A percentile compares a stretch with the other conserved stretches of the same genome.
These are phyloP conservation scores for Protobothrops flavoviridis DNA, from an alignment of 2,113 vertebrate species.

Conservation along the genomic window DNA sequence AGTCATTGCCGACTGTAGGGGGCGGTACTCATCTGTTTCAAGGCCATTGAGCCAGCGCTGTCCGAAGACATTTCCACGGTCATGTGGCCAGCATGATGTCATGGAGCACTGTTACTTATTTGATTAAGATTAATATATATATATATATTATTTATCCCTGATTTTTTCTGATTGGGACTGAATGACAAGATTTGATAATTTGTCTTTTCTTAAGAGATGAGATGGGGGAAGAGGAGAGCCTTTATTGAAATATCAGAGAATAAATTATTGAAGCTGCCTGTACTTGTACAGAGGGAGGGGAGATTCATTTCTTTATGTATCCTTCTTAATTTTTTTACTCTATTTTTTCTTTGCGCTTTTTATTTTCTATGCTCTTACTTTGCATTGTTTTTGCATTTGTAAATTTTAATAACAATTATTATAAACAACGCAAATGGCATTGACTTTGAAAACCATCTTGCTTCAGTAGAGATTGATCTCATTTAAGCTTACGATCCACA, in stretches of 20 bases:
- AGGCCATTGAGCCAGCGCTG: neutral
- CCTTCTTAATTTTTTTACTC: neutral
- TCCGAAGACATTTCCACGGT: neutral
- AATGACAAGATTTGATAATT: neutral
- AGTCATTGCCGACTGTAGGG: neutral
- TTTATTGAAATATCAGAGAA: neutral
- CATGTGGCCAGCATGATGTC: neutral
- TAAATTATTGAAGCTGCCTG: neutral
- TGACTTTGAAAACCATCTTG: conserved; percentile 37
- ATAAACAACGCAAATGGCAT: conserved; percentile 16
- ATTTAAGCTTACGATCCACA: conserved; percentile 26
- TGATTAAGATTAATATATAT: neutral
- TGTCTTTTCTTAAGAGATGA: neutral
- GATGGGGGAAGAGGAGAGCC: neutral
- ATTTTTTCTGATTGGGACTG: neutral
- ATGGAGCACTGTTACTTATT: neutral
- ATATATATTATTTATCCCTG: neutral
- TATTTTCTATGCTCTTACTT: neutral
- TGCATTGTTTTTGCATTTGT: neutral
- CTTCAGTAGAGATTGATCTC: conserved; percentile 28
- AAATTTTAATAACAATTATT: neutral
- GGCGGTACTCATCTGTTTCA: neutral
- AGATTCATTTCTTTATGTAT: neutral
- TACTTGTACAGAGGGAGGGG: neutral
- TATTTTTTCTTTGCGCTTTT: neutral